Evolutionary conservation across 2,113 vertebrate species (phyloP), one percentile per base, ranked within the genome.

Genomic region (Callipepla squamata): DNA sequence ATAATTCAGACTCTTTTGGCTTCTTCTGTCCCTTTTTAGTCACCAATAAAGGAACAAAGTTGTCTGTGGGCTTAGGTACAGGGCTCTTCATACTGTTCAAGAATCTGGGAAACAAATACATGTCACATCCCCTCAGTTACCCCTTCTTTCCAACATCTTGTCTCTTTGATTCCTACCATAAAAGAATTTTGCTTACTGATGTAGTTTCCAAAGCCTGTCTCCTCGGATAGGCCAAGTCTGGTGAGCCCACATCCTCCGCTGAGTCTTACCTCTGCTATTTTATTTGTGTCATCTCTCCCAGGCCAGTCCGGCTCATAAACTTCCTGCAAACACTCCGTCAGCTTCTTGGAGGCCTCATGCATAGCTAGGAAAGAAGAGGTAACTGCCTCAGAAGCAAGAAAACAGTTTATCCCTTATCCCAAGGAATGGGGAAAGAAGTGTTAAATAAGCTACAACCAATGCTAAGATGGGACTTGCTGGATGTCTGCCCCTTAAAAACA

Each of bases 271-370:
- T 99, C 99, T 26, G 98, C 97, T 22, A 99, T 96, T 91, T 98
- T 98, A 81, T 98, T 98, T n/a, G 99, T 98, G n/a, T 99, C 98
- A 3, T 99, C 98, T 94, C 98, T 98, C 81, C 99, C 99, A 3
- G 98, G 98, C 99, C 99, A 99, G 2, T 99, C 99, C 0, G 98
- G 98, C 87, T 99, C 99, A 38, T 99, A 99, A 96, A 99, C 98
- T 93, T 99, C 99, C 85, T 98, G 98, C 94, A 99, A 97, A 97
- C 99, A 99, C 21, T 99, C 97, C 3, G 98, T 98, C 92, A 99
- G 89, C 92, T 98, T 99, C 96, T 98, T 99, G 91, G 99, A 99
- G 80, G 99, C 98, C 95, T 99, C 99, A 0, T 99, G 99, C 99
- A 99, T 99, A 36, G 98, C 99, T 99, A 96, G 74, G 77, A 96